Evolutionary conservation across 2,797 vertebrate genomes (phyloP).

Genomic region (Discoglossus pictus): DNA sequence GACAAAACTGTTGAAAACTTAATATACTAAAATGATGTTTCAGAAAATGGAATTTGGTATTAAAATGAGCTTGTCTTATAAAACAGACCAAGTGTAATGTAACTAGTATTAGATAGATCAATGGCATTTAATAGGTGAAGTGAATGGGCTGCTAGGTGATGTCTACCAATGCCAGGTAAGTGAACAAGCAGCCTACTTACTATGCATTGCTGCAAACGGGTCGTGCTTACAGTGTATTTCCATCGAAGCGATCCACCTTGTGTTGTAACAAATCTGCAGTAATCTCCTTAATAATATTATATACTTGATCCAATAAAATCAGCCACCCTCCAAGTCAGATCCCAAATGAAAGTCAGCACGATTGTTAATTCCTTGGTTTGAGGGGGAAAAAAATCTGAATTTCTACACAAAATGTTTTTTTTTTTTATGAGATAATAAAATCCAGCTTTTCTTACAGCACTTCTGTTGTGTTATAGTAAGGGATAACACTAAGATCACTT

Average conservation of each 20-base stretch:
- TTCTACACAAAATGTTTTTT: neutral
- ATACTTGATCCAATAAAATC: slow-evolving; percentile 18
- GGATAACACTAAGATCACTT: no score
- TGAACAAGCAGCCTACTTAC: slow-evolving; percentile 83
- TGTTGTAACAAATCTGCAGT: slow-evolving; percentile 6
- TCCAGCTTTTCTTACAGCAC: neutral
- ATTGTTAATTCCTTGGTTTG: slow-evolving; percentile 6
- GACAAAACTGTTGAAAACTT: no score
- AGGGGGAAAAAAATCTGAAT: neutral
- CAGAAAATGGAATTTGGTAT: no score
- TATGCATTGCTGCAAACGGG: slow-evolving; percentile 98
- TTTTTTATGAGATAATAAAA: neutral
- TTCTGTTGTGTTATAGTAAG: no score
- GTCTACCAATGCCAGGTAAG: slow-evolving; percentile 54
- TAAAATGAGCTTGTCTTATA: no score
- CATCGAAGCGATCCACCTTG: slow-evolving; percentile 74
- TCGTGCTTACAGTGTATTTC: slow-evolving; percentile 99
- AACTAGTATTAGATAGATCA: no score
- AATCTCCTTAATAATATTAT: slow-evolving; percentile 20
- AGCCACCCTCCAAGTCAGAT: slow-evolving; percentile 6
- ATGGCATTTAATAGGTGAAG: no score
- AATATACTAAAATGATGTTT: no score
- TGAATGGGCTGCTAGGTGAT: no score
- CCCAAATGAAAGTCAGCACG: slow-evolving; percentile 5
- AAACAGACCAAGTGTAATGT: no score